These are phyloP conservation scores for Eclectus roratus DNA, from an alignment of 2,113 vertebrate species.

Conservation along the genomic window DNA sequence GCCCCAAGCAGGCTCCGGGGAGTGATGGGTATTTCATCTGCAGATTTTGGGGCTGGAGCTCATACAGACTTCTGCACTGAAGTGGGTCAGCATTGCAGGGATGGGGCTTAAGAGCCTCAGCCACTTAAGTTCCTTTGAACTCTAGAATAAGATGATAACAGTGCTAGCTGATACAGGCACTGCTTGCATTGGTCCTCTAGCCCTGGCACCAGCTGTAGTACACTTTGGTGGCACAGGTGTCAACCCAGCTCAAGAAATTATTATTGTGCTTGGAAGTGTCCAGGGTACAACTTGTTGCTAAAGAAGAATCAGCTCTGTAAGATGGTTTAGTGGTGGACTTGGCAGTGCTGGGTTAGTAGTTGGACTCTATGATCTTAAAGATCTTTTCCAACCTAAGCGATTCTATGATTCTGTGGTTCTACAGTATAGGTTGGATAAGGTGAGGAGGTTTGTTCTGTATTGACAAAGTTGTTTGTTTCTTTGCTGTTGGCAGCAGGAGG, in stretches of 20 bases:
- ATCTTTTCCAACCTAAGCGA: not conserved
- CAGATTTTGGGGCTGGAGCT: not conserved
- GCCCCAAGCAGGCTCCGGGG: fast-evolving
- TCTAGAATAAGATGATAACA: not conserved
- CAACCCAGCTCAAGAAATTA: not conserved
- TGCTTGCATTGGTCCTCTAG: not conserved
- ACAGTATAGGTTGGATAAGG: not conserved
- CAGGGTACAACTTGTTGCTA: not conserved
- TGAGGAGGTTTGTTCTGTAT: not conserved
- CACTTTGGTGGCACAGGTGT: not conserved
- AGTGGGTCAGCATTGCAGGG: not conserved
- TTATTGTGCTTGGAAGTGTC: not conserved
- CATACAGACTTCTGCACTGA: not conserved
- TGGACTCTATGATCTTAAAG: not conserved
- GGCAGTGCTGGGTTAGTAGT: not conserved
- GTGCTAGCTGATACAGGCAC: not conserved
- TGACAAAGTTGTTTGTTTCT: not conserved
- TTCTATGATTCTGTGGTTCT: not conserved
- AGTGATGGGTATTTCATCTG: not conserved
- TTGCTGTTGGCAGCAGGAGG: not conserved
- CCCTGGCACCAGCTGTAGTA: not conserved
- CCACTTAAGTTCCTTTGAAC: not conserved
- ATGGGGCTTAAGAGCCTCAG: not conserved
- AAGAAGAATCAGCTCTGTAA: not conserved
- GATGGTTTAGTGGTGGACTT: not conserved